Percentiles rank a stretch among this genome's conserved stretches.
These are phyloP conservation scores for Phytoseiulus persimilis DNA, from an alignment of 2,888 invertebrate genomes.

Conservation along the genomic window DNA sequence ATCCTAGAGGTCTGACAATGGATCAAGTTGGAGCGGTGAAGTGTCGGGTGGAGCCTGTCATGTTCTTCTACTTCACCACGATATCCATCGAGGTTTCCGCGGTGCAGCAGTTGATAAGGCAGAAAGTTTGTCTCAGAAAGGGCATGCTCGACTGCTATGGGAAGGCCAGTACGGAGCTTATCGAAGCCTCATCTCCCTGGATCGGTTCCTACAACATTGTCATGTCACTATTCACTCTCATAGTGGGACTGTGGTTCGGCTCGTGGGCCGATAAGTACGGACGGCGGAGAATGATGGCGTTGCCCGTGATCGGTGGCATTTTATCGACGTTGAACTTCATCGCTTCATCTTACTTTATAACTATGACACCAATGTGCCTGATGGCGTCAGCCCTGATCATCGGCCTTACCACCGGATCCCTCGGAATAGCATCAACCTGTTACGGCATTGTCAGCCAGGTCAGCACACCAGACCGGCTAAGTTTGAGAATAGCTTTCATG, in stretches of 20 bases:
- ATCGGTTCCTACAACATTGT: slow-evolving; percentile 47
- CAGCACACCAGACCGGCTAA: slow-evolving; percentile 61
- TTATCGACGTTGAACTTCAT: slow-evolving; percentile 48
- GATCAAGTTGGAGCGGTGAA: too few relatives aligned
- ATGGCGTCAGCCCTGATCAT: slow-evolving; percentile 50
- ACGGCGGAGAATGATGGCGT: slow-evolving; percentile 51
- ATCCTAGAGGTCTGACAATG: too few relatives aligned
- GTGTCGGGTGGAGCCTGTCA: too few relatives aligned
- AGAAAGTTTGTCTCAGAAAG: neutral
- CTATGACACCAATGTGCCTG: slow-evolving; percentile 48
- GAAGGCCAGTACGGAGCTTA: neutral
- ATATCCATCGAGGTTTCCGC: neutral
- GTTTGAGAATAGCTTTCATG: slow-evolving; percentile 68
- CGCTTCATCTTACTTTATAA: slow-evolving; percentile 48
- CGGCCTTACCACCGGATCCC: slow-evolving; percentile 52
- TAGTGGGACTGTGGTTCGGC: slow-evolving; percentile 48
- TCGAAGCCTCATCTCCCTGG: slow-evolving; percentile 42
- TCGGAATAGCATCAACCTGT: slow-evolving; percentile 52
- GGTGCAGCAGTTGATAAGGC: neutral
- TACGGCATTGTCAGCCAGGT: slow-evolving; percentile 75
- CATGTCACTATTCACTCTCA: slow-evolving; percentile 48
- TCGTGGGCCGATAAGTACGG: slow-evolving; percentile 51
- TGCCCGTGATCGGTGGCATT: slow-evolving; percentile 51
- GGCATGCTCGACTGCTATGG: neutral
- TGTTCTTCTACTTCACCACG: too few relatives aligned